Evolutionary conservation across 2,797 vertebrate species (phyloP), one percentile per base, ranked within the genome.

Genomic region (Lerista edwardsae): DNA sequence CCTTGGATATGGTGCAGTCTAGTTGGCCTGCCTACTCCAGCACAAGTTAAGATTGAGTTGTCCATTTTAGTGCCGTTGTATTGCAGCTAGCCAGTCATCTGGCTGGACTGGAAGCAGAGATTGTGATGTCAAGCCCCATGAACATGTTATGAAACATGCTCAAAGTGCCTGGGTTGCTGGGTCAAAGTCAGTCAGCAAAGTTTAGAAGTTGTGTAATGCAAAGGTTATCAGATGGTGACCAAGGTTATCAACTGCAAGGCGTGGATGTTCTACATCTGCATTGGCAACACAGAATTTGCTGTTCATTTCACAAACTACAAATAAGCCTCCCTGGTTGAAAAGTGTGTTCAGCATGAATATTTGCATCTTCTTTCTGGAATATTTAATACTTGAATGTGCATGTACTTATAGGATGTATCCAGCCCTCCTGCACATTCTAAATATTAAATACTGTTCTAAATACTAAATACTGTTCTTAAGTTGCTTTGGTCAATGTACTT

Each of bases 321-420:
- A 57, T 25, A n/a, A 19, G 31, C 31, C 31, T 21, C 55, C 1
- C 3, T 19, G 47, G 39, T 71, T 44, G 61, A 79, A 41, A 57
- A 47, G 19, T 55, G 8, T 75, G 34, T 64, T 55, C 27, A 67
- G 44, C 36, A n/a, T 68, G 27, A 44, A 57, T 57, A 79, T 55
- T 64, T 84, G 31, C 83, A 29, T 64, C 10, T 55, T 19, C 19
- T 79, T 39, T 55, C n/a, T 73, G 68, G 19, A 79, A 84, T 39
- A 29, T 47, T 29, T 3, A 6, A 51, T n/a, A 14, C 59, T 47
- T 64, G 2, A 15, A 0, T 0, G 44, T 29, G 25, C 23, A n/a
- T 21, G n/a, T 27, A 68, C 1, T 12, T 34, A 75, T 5, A 86
- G n/a, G 4, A 64, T 61, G 27, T 2, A 79, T 11, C 14, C 12